Percentiles rank a stretch among this genome's conserved stretches.
These are phyloP conservation scores for Drosophila oshimai DNA, from an alignment of 1,140 invertebrate genomes.

Conservation along the genomic window DNA sequence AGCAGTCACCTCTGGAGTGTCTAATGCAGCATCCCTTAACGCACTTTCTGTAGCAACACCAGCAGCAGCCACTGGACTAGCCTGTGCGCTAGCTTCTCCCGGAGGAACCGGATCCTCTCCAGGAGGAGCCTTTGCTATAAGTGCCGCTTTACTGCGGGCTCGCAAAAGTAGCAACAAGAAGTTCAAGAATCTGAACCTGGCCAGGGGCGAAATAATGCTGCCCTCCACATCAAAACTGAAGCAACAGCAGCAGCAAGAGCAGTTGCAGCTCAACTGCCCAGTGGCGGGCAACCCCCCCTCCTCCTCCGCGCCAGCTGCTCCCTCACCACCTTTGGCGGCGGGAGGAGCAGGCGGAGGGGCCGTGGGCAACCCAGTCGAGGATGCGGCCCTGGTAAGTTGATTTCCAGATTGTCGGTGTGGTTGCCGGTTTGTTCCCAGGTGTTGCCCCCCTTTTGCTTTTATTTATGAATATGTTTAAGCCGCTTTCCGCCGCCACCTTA, in stretches of 20 bases:
- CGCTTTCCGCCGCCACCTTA: constrained; percentile 51
- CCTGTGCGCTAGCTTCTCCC: background rate
- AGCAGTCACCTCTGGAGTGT: background rate
- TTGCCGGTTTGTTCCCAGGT: constrained; percentile 28
- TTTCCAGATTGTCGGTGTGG: constrained; percentile 42
- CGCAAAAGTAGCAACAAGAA: constrained; percentile 74
- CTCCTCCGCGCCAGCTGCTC: constrained; percentile 11
- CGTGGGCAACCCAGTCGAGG: constrained; percentile 38
- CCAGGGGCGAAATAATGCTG: constrained; percentile 75
- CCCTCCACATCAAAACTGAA: constrained; percentile 78
- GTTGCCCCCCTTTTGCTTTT: constrained; percentile 29
- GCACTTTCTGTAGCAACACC: background rate
- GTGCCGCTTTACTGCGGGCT: constrained; percentile 55
- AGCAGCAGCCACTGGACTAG: constrained; percentile 6
- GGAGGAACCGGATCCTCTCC: constrained; percentile 13
- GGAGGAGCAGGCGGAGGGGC: constrained; percentile 6
- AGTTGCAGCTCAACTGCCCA: constrained; percentile 66
- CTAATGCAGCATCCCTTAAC: background rate
- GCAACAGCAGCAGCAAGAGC: constrained; percentile 68
- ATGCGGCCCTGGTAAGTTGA: constrained; percentile 73
- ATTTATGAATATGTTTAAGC: constrained; percentile 64
- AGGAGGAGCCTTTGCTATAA: constrained; percentile 34
- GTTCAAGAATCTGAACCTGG: constrained; percentile 81
- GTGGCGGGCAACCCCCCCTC: constrained; percentile 14
- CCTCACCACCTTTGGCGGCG: constrained; percentile 17